Percentiles rank a stretch among this genome's conserved stretches.
These are phyloP conservation scores for Lamellibrachia satsuma DNA, from an alignment of 2,888 invertebrate genomes.

Conservation along the genomic window DNA sequence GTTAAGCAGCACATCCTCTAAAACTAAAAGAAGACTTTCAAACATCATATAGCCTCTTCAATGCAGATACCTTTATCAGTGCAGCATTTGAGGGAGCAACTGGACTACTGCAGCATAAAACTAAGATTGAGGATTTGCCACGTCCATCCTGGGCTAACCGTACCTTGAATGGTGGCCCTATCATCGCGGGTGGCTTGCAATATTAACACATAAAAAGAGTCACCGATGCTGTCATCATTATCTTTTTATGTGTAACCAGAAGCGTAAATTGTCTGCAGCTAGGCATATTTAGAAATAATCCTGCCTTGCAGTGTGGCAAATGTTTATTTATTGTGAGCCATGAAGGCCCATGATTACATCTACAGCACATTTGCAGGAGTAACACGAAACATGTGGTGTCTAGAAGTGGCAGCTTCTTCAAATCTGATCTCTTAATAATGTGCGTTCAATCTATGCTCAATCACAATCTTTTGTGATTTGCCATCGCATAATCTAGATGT, in stretches of 20 bases:
- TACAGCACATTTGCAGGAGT: background rate
- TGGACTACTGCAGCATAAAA: no score
- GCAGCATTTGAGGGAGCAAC: no score
- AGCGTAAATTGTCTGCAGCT: constrained; percentile 6
- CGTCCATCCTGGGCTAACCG: background rate
- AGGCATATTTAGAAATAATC: constrained; percentile 13
- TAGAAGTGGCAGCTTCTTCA: constrained; percentile 10
- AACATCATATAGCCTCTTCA: background rate
- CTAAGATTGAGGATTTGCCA: background rate
- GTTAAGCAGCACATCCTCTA: no score
- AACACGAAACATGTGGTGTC: constrained; percentile 17
- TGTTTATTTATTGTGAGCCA: background rate
- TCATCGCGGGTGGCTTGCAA: constrained; percentile 12
- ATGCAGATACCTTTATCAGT: background rate
- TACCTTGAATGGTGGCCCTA: background rate
- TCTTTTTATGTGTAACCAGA: constrained; percentile 13
- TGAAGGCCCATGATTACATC: background rate
- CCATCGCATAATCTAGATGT: background rate
- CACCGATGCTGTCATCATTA: background rate
- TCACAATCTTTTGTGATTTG: background rate
- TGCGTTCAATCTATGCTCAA: background rate
- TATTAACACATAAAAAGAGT: background rate
- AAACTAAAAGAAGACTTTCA: background rate
- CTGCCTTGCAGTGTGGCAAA: background rate
- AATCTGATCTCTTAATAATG: background rate